Conservation (phyloP, 1,140 invertebrate genomes). For the Zaprionus vittiger region DNA sequence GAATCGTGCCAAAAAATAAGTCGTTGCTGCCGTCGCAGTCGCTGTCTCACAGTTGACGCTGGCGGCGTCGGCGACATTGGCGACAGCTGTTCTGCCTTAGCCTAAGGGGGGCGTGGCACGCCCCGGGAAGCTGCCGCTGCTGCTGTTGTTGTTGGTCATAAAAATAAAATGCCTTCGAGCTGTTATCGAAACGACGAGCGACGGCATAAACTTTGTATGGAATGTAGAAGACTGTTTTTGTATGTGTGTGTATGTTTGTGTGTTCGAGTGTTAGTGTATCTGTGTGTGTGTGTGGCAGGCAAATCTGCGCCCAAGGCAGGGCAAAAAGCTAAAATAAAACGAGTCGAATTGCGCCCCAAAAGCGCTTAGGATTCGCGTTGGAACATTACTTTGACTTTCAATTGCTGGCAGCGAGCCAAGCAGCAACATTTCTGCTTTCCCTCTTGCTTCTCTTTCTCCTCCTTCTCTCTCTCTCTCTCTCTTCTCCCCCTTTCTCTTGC, state of each 20-base stretch:
- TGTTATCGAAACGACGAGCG: conserved; percentile 64
- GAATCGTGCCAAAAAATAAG: conserved; percentile 61
- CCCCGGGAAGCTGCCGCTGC: conserved; percentile 39
- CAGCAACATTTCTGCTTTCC: neutral
- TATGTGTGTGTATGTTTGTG: neutral
- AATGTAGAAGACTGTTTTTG: neutral
- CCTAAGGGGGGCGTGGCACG: conserved; percentile 9
- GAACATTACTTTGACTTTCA: conserved; percentile 62
- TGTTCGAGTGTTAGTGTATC: neutral
- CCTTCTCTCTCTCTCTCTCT: neutral
- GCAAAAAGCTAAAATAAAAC: conserved; percentile 32
- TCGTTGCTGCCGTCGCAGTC: conserved; percentile 18
- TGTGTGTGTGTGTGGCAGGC: neutral
- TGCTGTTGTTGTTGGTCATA: conserved; percentile 47
- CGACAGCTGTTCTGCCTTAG: conserved; percentile 65
- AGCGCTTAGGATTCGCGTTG: conserved; percentile 21
- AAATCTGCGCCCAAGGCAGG: conserved; percentile 5
- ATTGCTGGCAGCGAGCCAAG: conserved; percentile 39
- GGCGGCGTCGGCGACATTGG: conserved; percentile 58
- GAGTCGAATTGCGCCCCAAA: conserved; percentile 13
- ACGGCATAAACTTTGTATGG: conserved; percentile 54
- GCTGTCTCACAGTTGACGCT: conserved; percentile 18
- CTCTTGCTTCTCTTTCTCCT: neutral
- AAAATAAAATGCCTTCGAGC: conserved; percentile 75
- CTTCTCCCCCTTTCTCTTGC: neutral